Evolutionary conservation across 2,888 invertebrate genomes (phyloP).

Genomic region (Harpalus rufipes): DNA sequence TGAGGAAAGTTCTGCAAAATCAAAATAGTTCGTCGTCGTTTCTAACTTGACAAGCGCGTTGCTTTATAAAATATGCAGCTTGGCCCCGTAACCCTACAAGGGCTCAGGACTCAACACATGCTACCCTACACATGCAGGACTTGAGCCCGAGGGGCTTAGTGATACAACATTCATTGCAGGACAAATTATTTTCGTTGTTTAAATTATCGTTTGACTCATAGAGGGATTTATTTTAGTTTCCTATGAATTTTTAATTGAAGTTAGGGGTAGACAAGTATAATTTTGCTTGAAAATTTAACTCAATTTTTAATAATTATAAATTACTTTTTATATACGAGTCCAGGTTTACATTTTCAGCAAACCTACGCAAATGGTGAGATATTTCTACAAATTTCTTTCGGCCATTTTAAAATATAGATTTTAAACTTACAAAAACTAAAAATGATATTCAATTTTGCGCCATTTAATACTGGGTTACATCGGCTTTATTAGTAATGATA

Average conservation of each 20-base stretch:
- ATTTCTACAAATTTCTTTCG: no score
- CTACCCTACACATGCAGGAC: background rate
- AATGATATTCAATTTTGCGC: no score
- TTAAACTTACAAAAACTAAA: no score
- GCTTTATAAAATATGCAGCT: background rate
- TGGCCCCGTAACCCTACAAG: background rate
- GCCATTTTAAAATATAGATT: no score
- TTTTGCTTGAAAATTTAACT: no score
- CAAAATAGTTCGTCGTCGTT: background rate
- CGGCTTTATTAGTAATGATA: no score
- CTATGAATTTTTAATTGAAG: background rate
- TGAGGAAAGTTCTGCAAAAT: constrained; percentile 8
- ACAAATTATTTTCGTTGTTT: background rate
- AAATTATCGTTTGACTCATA: constrained; percentile 3
- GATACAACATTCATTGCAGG: background rate
- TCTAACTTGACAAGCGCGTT: background rate
- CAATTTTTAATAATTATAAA: no score
- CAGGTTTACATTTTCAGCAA: no score
- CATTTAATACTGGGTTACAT: no score
- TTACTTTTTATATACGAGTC: no score
- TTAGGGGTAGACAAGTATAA: background rate
- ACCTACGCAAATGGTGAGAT: no score
- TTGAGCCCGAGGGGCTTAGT: background rate
- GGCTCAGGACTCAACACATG: no score
- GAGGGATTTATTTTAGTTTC: background rate